These are phyloP conservation scores for Drosophila tanythrix DNA, from an alignment of 2,888 invertebrate genomes.

Conservation along the genomic window DNA sequence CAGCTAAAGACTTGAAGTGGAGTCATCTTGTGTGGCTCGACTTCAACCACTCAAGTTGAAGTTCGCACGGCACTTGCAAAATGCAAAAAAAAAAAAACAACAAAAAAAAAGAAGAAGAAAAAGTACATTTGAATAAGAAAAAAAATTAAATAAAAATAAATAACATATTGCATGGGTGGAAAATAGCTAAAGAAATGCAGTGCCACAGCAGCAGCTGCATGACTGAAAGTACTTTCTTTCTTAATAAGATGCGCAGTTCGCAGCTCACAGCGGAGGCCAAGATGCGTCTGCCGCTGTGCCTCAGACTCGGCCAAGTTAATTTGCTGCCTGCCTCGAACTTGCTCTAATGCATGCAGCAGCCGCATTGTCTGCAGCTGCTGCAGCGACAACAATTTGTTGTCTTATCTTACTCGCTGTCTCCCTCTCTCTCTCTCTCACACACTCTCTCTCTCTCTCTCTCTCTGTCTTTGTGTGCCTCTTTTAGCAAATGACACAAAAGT, in stretches of 20 bases:
- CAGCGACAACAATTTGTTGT: slow-evolving; percentile 73
- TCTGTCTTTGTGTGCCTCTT: neutral
- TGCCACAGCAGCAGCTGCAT: slow-evolving; percentile 50
- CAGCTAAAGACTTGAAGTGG: slow-evolving; percentile 38
- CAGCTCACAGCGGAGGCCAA: slow-evolving; percentile 38
- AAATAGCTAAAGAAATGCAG: slow-evolving; percentile 52
- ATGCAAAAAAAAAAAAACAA: slow-evolving; percentile 41
- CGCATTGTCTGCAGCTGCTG: slow-evolving; percentile 48
- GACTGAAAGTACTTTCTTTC: slow-evolving; percentile 80
- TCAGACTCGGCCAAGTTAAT: slow-evolving; percentile 61
- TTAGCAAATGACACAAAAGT: slow-evolving; percentile 72
- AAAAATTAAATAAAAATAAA: slow-evolving; percentile 47
- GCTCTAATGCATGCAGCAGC: slow-evolving; percentile 75
- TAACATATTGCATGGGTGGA: slow-evolving; percentile 59
- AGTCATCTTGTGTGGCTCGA: slow-evolving; percentile 73
- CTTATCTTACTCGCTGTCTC: slow-evolving; percentile 22
- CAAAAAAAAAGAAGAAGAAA: slow-evolving; percentile 20
- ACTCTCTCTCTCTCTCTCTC: slow-evolving; percentile 1
- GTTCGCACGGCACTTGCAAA: slow-evolving; percentile 78
- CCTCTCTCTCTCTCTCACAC: neutral
- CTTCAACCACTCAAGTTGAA: slow-evolving; percentile 69
- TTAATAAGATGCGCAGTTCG: slow-evolving; percentile 77
- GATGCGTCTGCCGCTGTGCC: slow-evolving; percentile 56
- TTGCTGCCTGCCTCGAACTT: slow-evolving; percentile 74
- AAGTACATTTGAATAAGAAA: slow-evolving; percentile 15